phyloP scores from a whole-genome alignment of 2,797 vertebrate species.

The Crax fasciolata region DNA sequence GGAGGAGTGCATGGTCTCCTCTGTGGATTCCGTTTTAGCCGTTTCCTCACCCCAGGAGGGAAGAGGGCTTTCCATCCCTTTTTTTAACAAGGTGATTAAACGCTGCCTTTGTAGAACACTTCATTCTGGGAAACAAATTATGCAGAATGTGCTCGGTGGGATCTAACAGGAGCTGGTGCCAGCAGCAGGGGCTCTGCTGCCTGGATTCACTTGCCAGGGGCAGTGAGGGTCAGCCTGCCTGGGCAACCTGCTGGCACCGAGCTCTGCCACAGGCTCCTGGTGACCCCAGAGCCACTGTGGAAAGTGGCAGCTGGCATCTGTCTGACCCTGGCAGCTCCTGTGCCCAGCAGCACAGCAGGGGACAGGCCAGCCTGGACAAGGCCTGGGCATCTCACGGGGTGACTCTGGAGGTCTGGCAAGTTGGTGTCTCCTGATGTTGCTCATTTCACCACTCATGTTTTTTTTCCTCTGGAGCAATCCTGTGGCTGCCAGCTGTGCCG shows the following conservation, averaged over 20 bases:
- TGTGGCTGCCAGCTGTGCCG: background rate
- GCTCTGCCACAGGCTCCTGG: accelerated
- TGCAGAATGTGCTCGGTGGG: slow-evolving; percentile 40
- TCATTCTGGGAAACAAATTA: slow-evolving; percentile 43
- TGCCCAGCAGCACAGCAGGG: accelerated
- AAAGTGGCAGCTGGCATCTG: too few species aligned
- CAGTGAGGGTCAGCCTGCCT: background rate
- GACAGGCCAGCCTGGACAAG: background rate
- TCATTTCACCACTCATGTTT: accelerated
- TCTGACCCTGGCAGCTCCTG: too few species aligned
- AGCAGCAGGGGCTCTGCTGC: background rate
- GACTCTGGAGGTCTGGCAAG: background rate
- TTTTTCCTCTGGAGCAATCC: background rate
- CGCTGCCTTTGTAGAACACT: slow-evolving; percentile 27
- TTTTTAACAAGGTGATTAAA: slow-evolving; percentile 63
- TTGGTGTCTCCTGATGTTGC: background rate
- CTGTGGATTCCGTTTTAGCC: background rate
- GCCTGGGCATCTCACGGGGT: accelerated
- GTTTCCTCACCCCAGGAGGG: background rate
- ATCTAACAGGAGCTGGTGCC: background rate
- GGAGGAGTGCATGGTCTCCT: accelerated
- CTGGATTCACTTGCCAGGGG: background rate
- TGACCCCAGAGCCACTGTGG: background rate
- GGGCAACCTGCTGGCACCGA: background rate
- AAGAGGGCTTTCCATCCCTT: background rate